Conservation (phyloP, 1,140 invertebrate genomes). For the Scaptodrosophila lebanonensis region DNA sequence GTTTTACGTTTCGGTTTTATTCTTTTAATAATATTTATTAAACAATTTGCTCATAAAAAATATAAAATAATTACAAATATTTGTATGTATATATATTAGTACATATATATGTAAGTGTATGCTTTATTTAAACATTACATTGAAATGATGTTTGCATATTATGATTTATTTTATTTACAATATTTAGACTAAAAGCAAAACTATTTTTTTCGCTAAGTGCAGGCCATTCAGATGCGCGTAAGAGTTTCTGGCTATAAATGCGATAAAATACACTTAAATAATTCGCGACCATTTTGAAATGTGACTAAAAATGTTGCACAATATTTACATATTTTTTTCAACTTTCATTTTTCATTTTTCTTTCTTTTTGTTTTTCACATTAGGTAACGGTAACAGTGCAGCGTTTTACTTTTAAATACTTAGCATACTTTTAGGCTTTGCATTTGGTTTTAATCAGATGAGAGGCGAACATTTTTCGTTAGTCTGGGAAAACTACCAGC, state of each 20-base stretch:
- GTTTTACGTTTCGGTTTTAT: constrained; percentile 24
- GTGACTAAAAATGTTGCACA: constrained; percentile 37
- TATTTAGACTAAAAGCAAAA: constrained; percentile 24
- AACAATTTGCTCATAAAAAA: constrained; percentile 67
- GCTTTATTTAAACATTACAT: constrained; percentile 17
- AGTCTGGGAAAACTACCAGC: too few relatives aligned
- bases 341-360: constrained; percentile 30
- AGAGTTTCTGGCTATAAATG: not conserved
- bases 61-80: constrained; percentile 69
- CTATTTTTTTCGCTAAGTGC: constrained; percentile 42
- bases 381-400: constrained; percentile 64
- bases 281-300: constrained; percentile 23
- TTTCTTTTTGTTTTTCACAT: constrained; percentile 31
- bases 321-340: constrained; percentile 47
- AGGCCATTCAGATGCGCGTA: not conserved
- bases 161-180: constrained; percentile 26
- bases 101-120: constrained; percentile 9
- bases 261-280: too few relatives aligned
- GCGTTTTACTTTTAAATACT: constrained; percentile 18
- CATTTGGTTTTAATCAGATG: too few relatives aligned
- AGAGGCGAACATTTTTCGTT: too few relatives aligned
- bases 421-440: constrained; percentile 13
- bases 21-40: constrained; percentile 45
- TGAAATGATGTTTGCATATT: constrained; percentile 22
- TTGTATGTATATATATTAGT: constrained; percentile 24